These are phyloP conservation scores for Hemaris fuciformis DNA, from an alignment of 2,888 invertebrate species.

Conservation along the genomic window DNA sequence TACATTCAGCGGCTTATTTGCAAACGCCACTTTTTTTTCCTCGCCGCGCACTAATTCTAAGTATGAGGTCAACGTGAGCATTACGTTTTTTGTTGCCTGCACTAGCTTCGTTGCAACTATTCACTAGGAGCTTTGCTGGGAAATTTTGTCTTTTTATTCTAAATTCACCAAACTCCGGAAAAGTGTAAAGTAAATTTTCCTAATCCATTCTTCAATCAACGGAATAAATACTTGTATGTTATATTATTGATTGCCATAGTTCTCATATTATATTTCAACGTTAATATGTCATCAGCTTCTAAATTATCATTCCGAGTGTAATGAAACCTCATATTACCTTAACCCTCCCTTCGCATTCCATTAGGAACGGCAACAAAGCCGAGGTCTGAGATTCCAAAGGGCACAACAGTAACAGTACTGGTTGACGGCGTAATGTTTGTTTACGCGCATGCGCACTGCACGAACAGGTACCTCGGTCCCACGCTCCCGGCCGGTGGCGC, in stretches of 20 bases:
- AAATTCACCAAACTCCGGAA: not conserved
- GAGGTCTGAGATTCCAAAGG: conserved; percentile 18
- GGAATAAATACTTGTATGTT: too few species aligned
- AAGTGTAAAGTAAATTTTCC: too few species aligned
- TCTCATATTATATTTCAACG: too few species aligned
- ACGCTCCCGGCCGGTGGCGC: conserved; percentile 33
- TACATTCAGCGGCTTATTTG: not conserved
- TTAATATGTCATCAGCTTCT: too few species aligned
- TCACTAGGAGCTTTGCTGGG: not conserved
- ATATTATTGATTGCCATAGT: too few species aligned
- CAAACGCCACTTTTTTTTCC: conserved; percentile 1
- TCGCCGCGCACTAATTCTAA: not conserved
- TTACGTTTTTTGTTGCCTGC: not conserved
- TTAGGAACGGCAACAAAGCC: not conserved
- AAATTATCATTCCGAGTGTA: not conserved
- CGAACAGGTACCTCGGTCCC: conserved; percentile 40
- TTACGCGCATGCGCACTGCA: conserved; percentile 40
- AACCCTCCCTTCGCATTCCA: not conserved
- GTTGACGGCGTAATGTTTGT: conserved; percentile 51
- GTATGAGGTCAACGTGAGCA: not conserved
- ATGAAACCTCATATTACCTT: not conserved
- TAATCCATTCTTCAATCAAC: too few species aligned
- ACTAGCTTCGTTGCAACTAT: not conserved
- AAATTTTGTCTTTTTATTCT: not conserved
- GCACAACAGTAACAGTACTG: conserved; percentile 48